Evolutionary conservation across 2,888 invertebrate genomes (phyloP).

Genomic region (Sussaba pulchella): DNA sequence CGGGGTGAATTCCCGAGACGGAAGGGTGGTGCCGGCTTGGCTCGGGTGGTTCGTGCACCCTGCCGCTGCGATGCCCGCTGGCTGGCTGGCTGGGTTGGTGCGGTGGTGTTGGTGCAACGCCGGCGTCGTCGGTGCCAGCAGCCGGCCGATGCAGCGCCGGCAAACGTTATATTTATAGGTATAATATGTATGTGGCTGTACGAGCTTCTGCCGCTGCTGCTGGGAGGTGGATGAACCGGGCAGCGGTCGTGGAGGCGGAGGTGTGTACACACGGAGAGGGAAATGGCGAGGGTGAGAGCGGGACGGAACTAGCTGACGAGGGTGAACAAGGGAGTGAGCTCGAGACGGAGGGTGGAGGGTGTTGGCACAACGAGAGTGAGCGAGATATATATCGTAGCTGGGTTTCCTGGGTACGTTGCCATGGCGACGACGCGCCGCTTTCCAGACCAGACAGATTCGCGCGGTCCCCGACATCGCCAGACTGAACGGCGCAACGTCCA

Average conservation of each 20-base stretch:
- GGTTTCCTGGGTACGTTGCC: conserved; percentile 83
- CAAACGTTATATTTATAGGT: conserved; percentile 22
- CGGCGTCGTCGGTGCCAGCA: conserved; percentile 40
- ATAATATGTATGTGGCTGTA: conserved; percentile 9
- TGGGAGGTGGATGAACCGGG: conserved; percentile 82
- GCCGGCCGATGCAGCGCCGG: conserved; percentile 58
- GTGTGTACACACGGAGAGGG: conserved; percentile 31
- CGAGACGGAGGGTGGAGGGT: conserved; percentile 51
- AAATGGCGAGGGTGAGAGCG: conserved; percentile 61
- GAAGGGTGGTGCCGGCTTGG: conserved; percentile 39
- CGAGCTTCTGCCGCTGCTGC: conserved; percentile 11
- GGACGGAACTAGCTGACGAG: conserved; percentile 59
- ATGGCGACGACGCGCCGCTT: conserved; percentile 71
- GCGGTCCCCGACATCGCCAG: conserved; percentile 73
- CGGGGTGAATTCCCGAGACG: conserved; percentile 56
- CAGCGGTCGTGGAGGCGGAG: conserved; percentile 71
- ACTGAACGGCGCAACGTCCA: conserved; percentile 60
- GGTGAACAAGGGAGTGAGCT: conserved; percentile 57
- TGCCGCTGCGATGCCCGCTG: conserved; percentile 33
- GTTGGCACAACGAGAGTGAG: conserved; percentile 55
- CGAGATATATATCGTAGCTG: conserved; percentile 74
- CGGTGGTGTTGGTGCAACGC: conserved; percentile 42
- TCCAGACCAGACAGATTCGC: conserved; percentile 68
- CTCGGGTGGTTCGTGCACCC: conserved; percentile 38
- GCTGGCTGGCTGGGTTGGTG: conserved; percentile 2